A percentile compares a stretch with the other conserved stretches of the same genome.
phyloP scores from a whole-genome alignment of 2,113 vertebrate genomes.

The Carlito syrichta region DNA sequence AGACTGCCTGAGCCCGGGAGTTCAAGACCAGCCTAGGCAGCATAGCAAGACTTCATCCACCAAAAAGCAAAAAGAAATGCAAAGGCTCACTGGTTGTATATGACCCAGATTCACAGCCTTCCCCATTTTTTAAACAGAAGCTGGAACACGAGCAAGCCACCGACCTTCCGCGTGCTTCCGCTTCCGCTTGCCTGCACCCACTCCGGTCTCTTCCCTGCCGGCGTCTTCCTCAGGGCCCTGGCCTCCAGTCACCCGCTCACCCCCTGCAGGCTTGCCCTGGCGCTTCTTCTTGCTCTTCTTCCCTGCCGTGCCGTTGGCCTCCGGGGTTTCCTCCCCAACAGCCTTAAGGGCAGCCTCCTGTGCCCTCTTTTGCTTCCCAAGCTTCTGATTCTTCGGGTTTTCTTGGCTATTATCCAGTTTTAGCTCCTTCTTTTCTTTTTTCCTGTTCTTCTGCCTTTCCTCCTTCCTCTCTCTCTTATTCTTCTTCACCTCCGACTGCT shows the following conservation, averaged over 20 bases:
- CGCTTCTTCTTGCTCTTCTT: conserved; percentile 74
- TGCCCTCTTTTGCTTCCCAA: conserved; percentile 75
- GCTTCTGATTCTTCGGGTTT: conserved; percentile 61
- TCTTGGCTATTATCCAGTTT: conserved; percentile 66
- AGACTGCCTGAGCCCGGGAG: not conserved
- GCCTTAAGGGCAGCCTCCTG: conserved; percentile 21
- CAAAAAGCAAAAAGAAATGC: accelerated
- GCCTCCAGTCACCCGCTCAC: not conserved
- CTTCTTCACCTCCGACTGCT: conserved; percentile 81
- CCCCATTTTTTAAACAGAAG: not conserved
- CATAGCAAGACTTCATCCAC: not conserved
- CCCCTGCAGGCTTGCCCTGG: accelerated
- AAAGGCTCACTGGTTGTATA: not conserved
- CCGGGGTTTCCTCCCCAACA: not conserved
- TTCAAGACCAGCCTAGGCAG: not conserved
- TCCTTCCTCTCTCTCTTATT: conserved; percentile 90
- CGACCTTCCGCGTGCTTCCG: conserved; percentile 77
- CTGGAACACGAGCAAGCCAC: not conserved
- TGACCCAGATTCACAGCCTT: accelerated
- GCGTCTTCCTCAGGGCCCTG: not conserved
- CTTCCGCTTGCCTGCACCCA: conserved; percentile 74
- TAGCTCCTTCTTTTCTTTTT: conserved; percentile 83
- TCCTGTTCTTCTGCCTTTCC: conserved; percentile 86
- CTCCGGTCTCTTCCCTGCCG: not conserved
- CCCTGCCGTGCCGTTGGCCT: conserved; percentile 11